These are phyloP conservation scores for Eublepharis macularius DNA, from an alignment of 2,113 vertebrate species.

Conservation along the genomic window DNA sequence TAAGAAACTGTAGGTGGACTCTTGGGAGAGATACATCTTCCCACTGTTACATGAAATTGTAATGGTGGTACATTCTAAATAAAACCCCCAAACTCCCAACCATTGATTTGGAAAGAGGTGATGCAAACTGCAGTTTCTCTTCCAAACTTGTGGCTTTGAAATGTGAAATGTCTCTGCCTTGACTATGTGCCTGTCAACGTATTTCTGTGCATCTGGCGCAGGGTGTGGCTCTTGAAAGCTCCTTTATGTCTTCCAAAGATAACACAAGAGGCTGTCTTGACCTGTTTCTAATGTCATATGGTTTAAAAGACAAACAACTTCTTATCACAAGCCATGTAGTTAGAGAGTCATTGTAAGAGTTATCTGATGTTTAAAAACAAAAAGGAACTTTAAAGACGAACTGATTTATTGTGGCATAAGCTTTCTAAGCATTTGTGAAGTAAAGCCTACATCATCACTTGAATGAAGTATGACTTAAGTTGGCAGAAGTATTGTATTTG, in stretches of 20 bases:
- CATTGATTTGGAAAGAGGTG: neutral
- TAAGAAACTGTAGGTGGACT: neutral
- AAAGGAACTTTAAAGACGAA: no score
- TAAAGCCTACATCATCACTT: no score
- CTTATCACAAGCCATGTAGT: neutral
- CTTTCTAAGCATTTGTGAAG: no score
- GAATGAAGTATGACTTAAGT: no score
- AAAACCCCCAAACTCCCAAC: no score
- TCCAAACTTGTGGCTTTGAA: neutral
- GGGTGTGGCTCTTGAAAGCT: neutral
- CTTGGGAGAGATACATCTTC: neutral
- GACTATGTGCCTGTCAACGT: neutral
- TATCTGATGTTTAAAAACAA: no score
- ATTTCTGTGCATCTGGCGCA: neutral
- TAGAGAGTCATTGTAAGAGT: neutral
- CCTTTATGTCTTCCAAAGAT: neutral
- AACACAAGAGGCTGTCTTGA: neutral
- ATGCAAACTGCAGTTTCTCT: neutral
- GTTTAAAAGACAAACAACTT: neutral
- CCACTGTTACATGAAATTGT: neutral
- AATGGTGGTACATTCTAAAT: neutral
- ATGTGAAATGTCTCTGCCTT: neutral
- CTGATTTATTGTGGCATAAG: no score
- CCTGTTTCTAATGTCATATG: neutral
- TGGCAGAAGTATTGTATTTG: no score